Conservation (phyloP, 2,113 vertebrate genomes). For the Serinus canaria region DNA sequence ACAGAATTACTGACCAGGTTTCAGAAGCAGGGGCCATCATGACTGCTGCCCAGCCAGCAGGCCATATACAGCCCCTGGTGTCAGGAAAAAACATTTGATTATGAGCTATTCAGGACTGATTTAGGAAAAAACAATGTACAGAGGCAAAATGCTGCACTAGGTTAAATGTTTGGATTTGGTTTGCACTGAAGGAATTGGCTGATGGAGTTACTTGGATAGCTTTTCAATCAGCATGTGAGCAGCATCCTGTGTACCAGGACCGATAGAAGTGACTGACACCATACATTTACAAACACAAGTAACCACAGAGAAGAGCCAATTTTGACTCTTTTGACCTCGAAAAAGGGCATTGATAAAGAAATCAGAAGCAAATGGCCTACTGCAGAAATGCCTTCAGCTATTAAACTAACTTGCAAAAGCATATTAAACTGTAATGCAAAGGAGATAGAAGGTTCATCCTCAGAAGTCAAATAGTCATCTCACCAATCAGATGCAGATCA, state of each 20-base stretch:
- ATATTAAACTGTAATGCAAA: not conserved
- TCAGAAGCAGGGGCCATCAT: not conserved
- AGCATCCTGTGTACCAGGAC: not conserved
- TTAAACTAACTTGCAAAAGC: not conserved
- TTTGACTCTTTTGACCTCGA: not conserved
- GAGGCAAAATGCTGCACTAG: not conserved
- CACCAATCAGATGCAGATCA: not conserved
- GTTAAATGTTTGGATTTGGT: not conserved
- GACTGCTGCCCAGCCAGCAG: not conserved
- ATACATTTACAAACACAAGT: not conserved
- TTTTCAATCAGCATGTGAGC: not conserved
- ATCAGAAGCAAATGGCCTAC: not conserved
- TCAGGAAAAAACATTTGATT: not conserved
- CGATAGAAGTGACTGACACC: not conserved
- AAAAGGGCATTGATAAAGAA: not conserved
- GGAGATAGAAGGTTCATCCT: not conserved
- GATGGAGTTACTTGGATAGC: not conserved
- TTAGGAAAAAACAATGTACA: slow-evolving; percentile 17
- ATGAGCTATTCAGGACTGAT: not conserved
- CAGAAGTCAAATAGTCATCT: not conserved
- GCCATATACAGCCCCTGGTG: not conserved
- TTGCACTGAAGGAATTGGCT: not conserved
- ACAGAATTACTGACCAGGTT: not conserved
- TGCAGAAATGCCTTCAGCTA: not conserved
- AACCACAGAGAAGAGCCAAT: not conserved